Base-by-base conservation (phyloP, 2,797 vertebrate species). In the Pseudopleuronectes americanus region DNA sequence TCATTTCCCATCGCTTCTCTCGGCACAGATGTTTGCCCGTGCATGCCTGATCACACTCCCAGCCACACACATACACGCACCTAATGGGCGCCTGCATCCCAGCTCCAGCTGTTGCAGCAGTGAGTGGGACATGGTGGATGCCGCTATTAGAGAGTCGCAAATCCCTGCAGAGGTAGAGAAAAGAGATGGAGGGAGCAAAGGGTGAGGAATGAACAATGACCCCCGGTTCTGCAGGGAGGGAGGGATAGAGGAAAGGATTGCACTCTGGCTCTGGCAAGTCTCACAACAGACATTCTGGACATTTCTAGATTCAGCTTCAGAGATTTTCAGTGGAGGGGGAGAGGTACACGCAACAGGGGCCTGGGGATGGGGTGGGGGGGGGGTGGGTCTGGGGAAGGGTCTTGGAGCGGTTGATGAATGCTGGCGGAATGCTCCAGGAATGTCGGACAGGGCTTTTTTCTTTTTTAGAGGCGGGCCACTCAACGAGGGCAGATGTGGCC, bases 91-190 rank as follows among this genome's bases (percentile, higher is more conserved):
- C 79, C 76, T 67, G 57, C 85, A 83, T 71, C 85, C 81, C 57
- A 48, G 74, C 84, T 90, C 87, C 90, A 91, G 90, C 90, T 93
- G 92, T 85, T 91, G 68, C 83, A 81, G 74, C 82, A 81, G 87
- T 90, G 89, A 89, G 80, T 63, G 81, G 84, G 89, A 91, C 79
- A 80, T 88, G 85, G 71, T 84, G 66, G 84, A 92, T 86, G 83
- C 90, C 90, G 90, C 89, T 90, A 90, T 92, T 89, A 89, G 72
- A 87, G 77, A 78, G 83, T 48, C 8, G 23, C 77, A 87, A 90
- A 87, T 91, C 90, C 85, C 90, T 2, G 59, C 84, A 74, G 87
- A 87, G 86, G 79, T 67, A 26, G 48, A 54, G 54, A 62, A 51
- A 64, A 43, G 71, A 72, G 76, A 86, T 76, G 71, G 80, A 84